A percentile compares a stretch with the other conserved stretches of the same genome.
Evolutionary conservation across 2,797 vertebrate species (phyloP).

Genomic region (Sebastes dallii): DNA sequence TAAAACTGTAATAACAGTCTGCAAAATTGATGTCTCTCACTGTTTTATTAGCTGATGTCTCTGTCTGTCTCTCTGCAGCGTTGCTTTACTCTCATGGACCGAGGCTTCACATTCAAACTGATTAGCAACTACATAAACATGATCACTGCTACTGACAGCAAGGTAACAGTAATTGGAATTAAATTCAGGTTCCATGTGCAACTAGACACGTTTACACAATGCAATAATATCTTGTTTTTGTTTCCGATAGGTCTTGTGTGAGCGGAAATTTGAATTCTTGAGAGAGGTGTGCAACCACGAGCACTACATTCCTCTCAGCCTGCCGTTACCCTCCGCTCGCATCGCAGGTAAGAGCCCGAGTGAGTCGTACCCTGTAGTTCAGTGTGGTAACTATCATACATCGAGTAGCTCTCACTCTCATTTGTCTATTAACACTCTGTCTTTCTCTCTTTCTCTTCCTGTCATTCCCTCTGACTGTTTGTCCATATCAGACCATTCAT

Average conservation of each 20-base stretch:
- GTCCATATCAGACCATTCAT: slow-evolving; percentile 80
- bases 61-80: slow-evolving; percentile 79
- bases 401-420: slow-evolving; percentile 48
- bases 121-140: slow-evolving; percentile 95
- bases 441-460: slow-evolving; percentile 33
- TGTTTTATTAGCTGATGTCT: slow-evolving; percentile 16
- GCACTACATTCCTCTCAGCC: slow-evolving; percentile 95
- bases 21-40: slow-evolving; percentile 17
- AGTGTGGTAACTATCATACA: slow-evolving; percentile 42
- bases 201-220: neutral
- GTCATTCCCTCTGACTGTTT: slow-evolving; percentile 53
- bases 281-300: slow-evolving; percentile 97
- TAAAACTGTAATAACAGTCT: slow-evolving; percentile 1
- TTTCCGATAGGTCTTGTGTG: slow-evolving; percentile 85
- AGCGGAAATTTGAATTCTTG: slow-evolving; percentile 97
- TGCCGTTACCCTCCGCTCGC: slow-evolving; percentile 91
- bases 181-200: neutral
- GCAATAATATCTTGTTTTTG: neutral
- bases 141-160: slow-evolving; percentile 92
- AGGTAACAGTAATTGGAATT: slow-evolving; percentile 79
- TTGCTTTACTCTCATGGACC: slow-evolving; percentile 96
- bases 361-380: neutral
- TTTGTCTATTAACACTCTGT: slow-evolving; percentile 64
- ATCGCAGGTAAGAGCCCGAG: slow-evolving; percentile 88
- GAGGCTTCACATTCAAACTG: slow-evolving; percentile 95